These are phyloP conservation scores for Musca vetustissima DNA, from an alignment of 1,140 invertebrate species.

Conservation along the genomic window DNA sequence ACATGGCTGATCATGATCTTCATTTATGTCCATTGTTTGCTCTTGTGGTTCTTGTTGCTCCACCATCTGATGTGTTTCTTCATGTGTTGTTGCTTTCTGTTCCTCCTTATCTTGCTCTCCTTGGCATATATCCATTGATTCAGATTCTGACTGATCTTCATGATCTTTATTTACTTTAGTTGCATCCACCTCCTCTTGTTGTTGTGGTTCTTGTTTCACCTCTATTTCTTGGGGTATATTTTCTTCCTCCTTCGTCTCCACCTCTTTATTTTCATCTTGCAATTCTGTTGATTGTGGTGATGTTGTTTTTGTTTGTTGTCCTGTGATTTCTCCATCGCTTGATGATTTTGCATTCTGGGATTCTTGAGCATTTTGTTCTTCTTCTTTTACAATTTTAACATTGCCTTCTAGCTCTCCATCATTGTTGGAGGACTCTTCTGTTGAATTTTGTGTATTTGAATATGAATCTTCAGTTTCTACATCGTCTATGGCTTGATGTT, in stretches of 20 bases:
- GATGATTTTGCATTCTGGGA: background rate
- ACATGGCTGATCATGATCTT: background rate
- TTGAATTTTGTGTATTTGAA: background rate
- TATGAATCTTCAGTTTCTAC: constrained; percentile 6
- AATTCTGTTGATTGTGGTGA: no score
- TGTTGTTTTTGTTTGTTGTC: no score
- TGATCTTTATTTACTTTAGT: no score
- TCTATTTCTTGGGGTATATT: no score
- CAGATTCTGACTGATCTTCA: no score
- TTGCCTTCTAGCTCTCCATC: no score
- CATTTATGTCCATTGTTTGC: no score
- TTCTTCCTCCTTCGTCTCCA: background rate
- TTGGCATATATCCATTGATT: constrained; percentile 10
- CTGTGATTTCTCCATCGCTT: background rate
- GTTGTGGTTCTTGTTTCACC: background rate
- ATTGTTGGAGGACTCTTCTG: background rate
- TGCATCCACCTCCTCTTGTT: no score
- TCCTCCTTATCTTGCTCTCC: background rate
- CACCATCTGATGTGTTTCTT: no score
- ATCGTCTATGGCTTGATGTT: background rate
- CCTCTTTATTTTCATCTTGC: background rate
- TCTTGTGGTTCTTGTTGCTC: background rate
- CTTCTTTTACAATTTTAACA: background rate
- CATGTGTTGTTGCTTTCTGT: background rate
- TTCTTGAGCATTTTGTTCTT: constrained; percentile 1